Base-by-base conservation (phyloP, 2,113 vertebrate genomes). In the Thunnus maccoyii region DNA sequence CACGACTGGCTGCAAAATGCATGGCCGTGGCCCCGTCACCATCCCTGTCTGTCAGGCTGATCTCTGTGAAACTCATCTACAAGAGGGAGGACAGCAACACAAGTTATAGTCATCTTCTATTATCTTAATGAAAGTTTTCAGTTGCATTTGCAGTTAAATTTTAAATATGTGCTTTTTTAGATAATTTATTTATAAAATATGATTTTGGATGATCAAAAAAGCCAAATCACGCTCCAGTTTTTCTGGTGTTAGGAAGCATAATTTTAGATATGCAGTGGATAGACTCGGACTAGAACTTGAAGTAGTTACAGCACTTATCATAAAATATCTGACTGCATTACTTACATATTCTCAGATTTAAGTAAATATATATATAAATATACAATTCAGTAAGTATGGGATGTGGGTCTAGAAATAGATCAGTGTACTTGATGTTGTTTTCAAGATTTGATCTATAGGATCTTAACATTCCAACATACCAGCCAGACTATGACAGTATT, bases 1-100 rank as follows among this genome's bases (percentile, higher is more conserved):
- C 98, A 0, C 97, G 96, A 83, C 98, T 99, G 80, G 97, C 97
- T 0, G 98, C 97, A 0, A 99, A 99, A 88, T 99, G 98, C 98
- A 99, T 98, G 83, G 97, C 96, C 0, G 97, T 99, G 91, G 98
- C 98, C 12, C 97, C 98, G 3, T 98, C 97, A 0, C 92, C 87
- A 0, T 99, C 98, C 69, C 86, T 90, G 91, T 97, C 98, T 0
- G 94, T 92, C 79, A 99, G 95, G 89, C 97, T 96, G 92, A 97
- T 94, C 0, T 97, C 92, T 0, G 98, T 97, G 92, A 96, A 97
- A 91, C 96, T 97, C 94, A 96, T 96, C 98, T 99, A 83, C 25
- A 58, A 0, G 7, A 6, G 36, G 13, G 15, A 64, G 4, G 2
- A 67, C 4, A 72, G 41, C 3, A 6, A 46, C 8, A 65, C 6